Evolutionary conservation across 1,140 invertebrate species (phyloP), one percentile per base, ranked within the genome.

Genomic region (Eurosta solidaginis): DNA sequence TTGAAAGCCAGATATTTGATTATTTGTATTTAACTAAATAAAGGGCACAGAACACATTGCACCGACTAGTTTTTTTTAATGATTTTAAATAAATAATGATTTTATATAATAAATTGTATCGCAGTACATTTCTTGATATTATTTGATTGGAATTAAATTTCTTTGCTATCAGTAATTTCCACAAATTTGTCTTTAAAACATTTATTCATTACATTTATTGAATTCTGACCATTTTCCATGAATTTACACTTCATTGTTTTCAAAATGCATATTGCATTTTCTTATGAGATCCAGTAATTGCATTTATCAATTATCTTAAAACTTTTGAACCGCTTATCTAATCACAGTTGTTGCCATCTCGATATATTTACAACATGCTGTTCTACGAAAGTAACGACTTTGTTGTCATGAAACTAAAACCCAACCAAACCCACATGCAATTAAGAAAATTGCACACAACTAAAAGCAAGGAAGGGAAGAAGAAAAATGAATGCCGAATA

Each of bases 281-380:
- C 17, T 63, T 40, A n/a, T n/a, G n/a, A n/a, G n/a, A n/a, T 68
- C 59, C 33, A 68, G 59, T 33, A 40, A 68, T 68, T 68, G 27
- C 17, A 42, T 33, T 68, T 40, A 68, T 68, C 59, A 68, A 68
- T 68, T 68, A 68, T 68, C 1, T 29, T 20, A 40, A 68, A 68
- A 33, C 59, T 40, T 68, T 68, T 68, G 33, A 68, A 20, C 59
- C n/a, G 59, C 59, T 68, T 68, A 68, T 68, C 59, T 68, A 40
- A 68, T 68, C 59, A 22, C 33, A 68, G 33, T 33, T 22, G 33
- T 3, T 17, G 40, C 33, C 59, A 68, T 20, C 17, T 33, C 29
- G 17, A 29, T 29, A 27, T 14, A 14, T 59, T 5, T 33, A 59
- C n/a, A n/a, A n/a, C n/a, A n/a, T n/a, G n/a, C n/a, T n/a, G n/a